Evolutionary conservation across 2,888 invertebrate genomes (phyloP).

Genomic region (Willowsia nigromaculata): DNA sequence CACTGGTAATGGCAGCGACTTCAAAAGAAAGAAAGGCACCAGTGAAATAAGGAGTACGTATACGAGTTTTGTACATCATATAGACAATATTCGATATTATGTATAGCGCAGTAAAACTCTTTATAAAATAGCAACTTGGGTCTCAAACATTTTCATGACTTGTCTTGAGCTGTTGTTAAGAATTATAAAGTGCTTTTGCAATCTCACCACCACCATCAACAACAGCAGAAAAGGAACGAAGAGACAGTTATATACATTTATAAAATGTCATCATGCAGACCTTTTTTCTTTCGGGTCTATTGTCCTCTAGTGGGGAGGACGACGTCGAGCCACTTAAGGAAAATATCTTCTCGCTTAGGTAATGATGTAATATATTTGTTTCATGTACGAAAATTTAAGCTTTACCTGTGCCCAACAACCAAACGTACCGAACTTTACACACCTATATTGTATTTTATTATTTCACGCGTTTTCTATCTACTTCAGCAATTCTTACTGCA

Average conservation of each 20-base stretch:
- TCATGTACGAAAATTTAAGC: slow-evolving; percentile 34
- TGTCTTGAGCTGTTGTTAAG: slow-evolving; percentile 66
- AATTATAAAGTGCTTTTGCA: slow-evolving; percentile 69
- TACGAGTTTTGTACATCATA: background rate
- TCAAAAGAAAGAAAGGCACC: slow-evolving; percentile 33
- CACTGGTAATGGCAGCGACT: slow-evolving; percentile 54
- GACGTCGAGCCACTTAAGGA: slow-evolving; percentile 66
- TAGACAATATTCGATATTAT: background rate
- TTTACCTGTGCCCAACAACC: slow-evolving; percentile 44
- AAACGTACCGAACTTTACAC: slow-evolving; percentile 7
- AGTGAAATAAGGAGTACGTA: background rate
- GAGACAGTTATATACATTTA: slow-evolving; percentile 69
- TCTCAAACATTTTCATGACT: slow-evolving; percentile 63
- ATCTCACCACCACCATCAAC: slow-evolving; percentile 60
- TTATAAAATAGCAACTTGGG: slow-evolving; percentile 60
- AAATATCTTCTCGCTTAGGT: slow-evolving; percentile 68
- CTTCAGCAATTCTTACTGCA: background rate
- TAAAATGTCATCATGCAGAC: slow-evolving; percentile 66
- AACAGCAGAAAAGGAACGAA: slow-evolving; percentile 29
- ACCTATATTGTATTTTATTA: slow-evolving; percentile 15
- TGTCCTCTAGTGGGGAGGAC: slow-evolving; percentile 55
- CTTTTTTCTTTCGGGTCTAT: slow-evolving; percentile 50
- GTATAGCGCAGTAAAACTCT: background rate
- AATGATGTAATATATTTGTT: slow-evolving; percentile 72
- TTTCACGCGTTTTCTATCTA: slow-evolving; percentile 10